These are phyloP conservation scores for Pachypeltis micranthus DNA, from an alignment of 1,140 invertebrate genomes.

Conservation along the genomic window DNA sequence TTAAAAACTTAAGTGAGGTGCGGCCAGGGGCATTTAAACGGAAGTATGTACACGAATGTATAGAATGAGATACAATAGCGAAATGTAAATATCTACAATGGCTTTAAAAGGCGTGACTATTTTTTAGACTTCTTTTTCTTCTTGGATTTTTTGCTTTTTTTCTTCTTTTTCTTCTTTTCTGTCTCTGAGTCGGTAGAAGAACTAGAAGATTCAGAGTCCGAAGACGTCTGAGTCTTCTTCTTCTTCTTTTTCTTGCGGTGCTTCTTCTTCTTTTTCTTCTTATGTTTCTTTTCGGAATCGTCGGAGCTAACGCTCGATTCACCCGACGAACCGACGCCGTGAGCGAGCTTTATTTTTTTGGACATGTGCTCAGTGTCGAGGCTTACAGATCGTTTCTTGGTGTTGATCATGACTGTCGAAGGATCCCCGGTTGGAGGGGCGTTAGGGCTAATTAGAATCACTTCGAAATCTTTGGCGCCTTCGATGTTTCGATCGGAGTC, in stretches of 20 bases:
- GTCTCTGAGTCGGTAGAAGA: conserved; percentile 24
- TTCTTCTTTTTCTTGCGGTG: conserved; percentile 24
- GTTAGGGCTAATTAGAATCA: not conserved
- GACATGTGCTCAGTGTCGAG: conserved; percentile 2
- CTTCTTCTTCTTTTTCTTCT: conserved; percentile 26
- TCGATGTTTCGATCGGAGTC: conserved; percentile 19
- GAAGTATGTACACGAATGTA: conserved; percentile 12
- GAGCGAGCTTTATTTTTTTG: conserved; percentile 18
- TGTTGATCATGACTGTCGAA: not conserved
- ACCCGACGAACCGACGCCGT: not conserved
- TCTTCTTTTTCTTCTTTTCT: conserved; percentile 26
- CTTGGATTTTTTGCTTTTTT: conserved; percentile 25
- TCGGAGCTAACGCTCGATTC: conserved; percentile 18
- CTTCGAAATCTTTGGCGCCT: conserved; percentile 18
- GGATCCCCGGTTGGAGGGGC: too few relatives aligned
- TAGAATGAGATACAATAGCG: conserved; percentile 1
- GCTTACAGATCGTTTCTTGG: conserved; percentile 15
- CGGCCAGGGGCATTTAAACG: too few relatives aligned
- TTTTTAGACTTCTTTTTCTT: conserved; percentile 29
- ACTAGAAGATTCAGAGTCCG: conserved; percentile 26
- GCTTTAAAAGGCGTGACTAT: conserved; percentile 9
- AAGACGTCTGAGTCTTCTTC: conserved; percentile 20
- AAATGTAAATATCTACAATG: too few relatives aligned
- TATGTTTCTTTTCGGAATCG: conserved; percentile 20
- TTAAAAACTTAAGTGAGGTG: too few relatives aligned